Percentiles rank a stretch among this genome's conserved stretches.
phyloP scores from a whole-genome alignment of 1,140 invertebrate species.

The Steinernema feltiae region DNA sequence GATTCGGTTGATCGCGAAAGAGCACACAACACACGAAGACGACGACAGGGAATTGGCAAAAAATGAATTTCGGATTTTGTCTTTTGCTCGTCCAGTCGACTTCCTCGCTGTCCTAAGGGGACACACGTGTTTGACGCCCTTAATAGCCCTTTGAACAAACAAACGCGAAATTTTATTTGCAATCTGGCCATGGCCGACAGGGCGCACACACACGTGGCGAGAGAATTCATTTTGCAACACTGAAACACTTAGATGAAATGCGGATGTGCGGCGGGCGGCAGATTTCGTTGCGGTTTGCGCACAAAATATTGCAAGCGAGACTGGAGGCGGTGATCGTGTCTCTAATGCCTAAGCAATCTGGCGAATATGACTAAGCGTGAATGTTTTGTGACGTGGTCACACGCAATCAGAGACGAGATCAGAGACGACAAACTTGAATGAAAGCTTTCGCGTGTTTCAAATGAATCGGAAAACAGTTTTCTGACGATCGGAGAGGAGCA shows the following conservation, averaged over 20 bases:
- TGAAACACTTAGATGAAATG: background rate
- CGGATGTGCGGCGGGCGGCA: background rate
- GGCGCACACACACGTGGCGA: background rate
- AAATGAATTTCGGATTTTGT: background rate
- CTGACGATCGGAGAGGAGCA: too few relatives aligned
- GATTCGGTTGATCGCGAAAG: background rate
- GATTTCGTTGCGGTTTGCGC: background rate
- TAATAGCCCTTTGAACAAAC: background rate
- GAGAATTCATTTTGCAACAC: slow-evolving; percentile 9
- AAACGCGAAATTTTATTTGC: background rate
- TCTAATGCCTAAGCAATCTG: too few relatives aligned
- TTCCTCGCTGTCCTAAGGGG: slow-evolving; percentile 6
- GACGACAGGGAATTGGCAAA: background rate
- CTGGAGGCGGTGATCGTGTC: too few relatives aligned
- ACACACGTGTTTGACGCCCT: background rate
- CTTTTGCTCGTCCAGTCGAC: background rate
- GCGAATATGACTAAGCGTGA: too few relatives aligned
- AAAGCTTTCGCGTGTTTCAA: too few relatives aligned
- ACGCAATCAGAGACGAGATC: too few relatives aligned
- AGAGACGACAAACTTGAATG: too few relatives aligned
- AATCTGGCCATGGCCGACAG: background rate
- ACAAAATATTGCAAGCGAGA: background rate
- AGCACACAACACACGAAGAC: background rate
- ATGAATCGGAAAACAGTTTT: too few relatives aligned
- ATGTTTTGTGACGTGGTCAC: too few relatives aligned